Conservation (phyloP, 2,797 vertebrate genomes). For the Catharus ustulatus region DNA sequence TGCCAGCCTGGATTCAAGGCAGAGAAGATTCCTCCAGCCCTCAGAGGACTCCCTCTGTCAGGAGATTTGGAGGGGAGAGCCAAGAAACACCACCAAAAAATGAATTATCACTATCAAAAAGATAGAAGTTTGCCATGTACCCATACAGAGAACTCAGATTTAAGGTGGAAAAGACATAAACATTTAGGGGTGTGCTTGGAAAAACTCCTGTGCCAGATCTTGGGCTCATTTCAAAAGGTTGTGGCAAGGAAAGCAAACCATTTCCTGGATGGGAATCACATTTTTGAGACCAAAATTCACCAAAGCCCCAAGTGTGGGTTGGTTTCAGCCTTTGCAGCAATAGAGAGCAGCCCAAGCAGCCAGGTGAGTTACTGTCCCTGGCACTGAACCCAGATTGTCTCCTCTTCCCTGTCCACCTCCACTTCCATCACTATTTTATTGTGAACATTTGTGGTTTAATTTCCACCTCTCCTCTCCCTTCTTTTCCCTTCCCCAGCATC, state of each 20-base stretch:
- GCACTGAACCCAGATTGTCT: not conserved
- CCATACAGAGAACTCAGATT: not conserved
- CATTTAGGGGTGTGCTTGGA: accelerated
- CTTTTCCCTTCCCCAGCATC: not conserved
- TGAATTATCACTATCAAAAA: not conserved
- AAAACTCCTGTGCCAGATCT: not conserved
- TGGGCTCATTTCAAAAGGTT: not conserved
- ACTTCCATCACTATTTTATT: conserved; percentile 27
- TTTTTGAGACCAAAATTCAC: not conserved
- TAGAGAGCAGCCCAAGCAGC: not conserved
- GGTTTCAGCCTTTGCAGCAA: not conserved
- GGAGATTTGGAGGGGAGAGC: not conserved
- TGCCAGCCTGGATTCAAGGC: not conserved
- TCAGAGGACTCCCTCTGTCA: not conserved
- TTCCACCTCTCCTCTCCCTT: not conserved
- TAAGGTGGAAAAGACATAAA: not conserved
- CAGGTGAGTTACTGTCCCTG: not conserved
- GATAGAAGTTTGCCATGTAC: accelerated
- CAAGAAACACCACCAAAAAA: not conserved
- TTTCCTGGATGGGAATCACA: not conserved
- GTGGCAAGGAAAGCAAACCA: not conserved
- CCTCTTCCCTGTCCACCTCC: not conserved
- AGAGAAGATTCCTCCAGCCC: not conserved
- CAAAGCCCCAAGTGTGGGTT: accelerated
- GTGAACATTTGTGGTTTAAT: conserved; percentile 53